Base-by-base conservation (phyloP, 2,888 invertebrate genomes). In the Anticlea derivata region DNA sequence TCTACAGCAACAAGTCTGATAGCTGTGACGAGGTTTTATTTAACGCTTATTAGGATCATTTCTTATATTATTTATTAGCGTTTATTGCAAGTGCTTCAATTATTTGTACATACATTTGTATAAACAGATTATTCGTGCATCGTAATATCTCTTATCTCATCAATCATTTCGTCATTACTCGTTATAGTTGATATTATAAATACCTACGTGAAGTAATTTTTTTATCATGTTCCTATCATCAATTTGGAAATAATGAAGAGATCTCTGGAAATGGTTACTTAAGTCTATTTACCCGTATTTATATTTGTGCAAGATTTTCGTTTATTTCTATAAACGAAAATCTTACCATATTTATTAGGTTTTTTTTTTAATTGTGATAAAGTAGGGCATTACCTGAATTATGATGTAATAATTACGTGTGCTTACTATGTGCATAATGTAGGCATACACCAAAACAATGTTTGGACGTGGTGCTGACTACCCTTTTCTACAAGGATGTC, bases 71-170 rank as follows among this genome's bases (percentile, higher is more conserved):
- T 50, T 56, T 48, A 48, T 40, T 29, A 34, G 8, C 20, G 23
- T 55, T 57, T 55, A 55, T 50, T 46, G 29, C 37, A 31, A 40
- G 12, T 50, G 38, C 27, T 24, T 11, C 11, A 38, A 7, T 24
- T 20, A 37, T 50, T 50, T 33, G 31, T 44, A 38, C 37, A 37
- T 23, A 23, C 33, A 6, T 47, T 24, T 24, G 23, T 10, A 27
- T 39, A 7, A 29, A 12, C n/a, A 8, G 27, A 37, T 20, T n/a
- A 12, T 1, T 12, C n/a, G 23, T 38, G 17, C 17, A 26, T 11
- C 8, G 11, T 5, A 24, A 26, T 29, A 23, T 17, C 17, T 17
- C 17, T 30, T 31, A 46, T 46, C 39, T 54, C 30, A 58, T 54
- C 50, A 48, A 43, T 7, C 0, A 24, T 48, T 47, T 39, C 30